A percentile compares a stretch with the other conserved stretches of the same genome.
phyloP scores from a whole-genome alignment of 2,888 invertebrate species.

The Liposcelis brunnea region DNA sequence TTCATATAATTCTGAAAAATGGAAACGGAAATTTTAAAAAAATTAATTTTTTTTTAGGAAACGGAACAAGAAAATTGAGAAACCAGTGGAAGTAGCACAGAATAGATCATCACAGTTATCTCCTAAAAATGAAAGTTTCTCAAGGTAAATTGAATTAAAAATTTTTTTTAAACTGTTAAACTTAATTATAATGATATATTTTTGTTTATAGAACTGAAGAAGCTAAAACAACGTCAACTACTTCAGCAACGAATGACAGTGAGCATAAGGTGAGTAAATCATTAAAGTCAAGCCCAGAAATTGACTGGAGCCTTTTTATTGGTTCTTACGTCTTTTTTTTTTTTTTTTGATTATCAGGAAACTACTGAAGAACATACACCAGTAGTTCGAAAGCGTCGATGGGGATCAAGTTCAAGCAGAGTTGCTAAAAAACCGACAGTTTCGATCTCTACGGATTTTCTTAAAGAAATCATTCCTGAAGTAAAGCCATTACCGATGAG shows the following conservation, averaged over 20 bases:
- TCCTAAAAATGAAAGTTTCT: too few relatives aligned
- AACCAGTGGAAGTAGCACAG: conserved; percentile 11
- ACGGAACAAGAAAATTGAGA: conserved; percentile 6
- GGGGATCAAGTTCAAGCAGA: conserved; percentile 26
- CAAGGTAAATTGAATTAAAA: too few relatives aligned
- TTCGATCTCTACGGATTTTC: conserved; percentile 54
- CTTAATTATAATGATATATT: conserved; percentile 8
- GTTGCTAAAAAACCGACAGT: conserved; percentile 40
- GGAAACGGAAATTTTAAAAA: background rate
- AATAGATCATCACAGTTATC: too few relatives aligned
- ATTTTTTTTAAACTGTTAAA: background rate
- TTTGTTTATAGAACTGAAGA: conserved; percentile 13
- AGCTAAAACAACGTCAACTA: conserved; percentile 13
- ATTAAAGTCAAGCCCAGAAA: too few relatives aligned
- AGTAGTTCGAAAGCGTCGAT: conserved; percentile 27
- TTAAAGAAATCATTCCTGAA: conserved; percentile 39
- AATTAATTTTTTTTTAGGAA: background rate
- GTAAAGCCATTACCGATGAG: conserved; percentile 29
- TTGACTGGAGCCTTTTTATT: too few relatives aligned
- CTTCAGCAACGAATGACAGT: conserved; percentile 13
- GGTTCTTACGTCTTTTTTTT: too few relatives aligned
- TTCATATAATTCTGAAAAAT: too few relatives aligned
- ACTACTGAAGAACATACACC: conserved; percentile 20
- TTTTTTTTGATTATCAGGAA: conserved; percentile 14
- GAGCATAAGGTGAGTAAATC: conserved; percentile 8